Evolutionary conservation across 2,113 vertebrate species (phyloP).

Genomic region (Setophaga coronata): DNA sequence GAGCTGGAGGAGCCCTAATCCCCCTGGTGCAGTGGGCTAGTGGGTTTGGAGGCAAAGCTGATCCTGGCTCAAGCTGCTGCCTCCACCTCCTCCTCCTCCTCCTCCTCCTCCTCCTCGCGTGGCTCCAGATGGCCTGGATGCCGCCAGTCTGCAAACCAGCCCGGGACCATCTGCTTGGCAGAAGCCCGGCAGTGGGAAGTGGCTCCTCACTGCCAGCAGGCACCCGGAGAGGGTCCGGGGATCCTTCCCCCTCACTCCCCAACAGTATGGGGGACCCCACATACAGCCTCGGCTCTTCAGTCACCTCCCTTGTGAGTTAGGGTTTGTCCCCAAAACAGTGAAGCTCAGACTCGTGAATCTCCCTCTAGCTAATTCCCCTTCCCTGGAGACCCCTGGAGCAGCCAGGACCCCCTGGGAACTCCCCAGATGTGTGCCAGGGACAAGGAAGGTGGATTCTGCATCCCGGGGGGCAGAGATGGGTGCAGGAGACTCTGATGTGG

Average conservation of each 20-base stretch:
- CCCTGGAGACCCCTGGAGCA: accelerated
- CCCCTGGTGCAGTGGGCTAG: slow-evolving; percentile 16
- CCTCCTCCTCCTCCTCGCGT: not conserved
- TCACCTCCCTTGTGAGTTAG: accelerated
- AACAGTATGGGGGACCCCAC: not conserved
- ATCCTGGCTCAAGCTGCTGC: slow-evolving; percentile 33
- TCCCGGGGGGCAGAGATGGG: accelerated
- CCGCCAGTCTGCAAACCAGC: slow-evolving; percentile 36
- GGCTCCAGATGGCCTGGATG: slow-evolving; percentile 67
- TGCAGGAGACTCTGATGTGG: accelerated
- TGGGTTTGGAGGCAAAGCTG: slow-evolving; percentile 58
- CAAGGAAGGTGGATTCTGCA: not conserved
- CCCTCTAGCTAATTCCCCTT: not conserved
- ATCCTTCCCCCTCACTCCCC: not conserved
- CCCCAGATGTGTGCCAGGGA: not conserved
- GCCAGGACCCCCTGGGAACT: accelerated
- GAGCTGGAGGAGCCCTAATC: not conserved
- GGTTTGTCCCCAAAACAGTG: accelerated
- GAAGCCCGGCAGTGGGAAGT: not conserved
- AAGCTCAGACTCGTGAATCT: not conserved
- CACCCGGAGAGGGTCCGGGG: accelerated
- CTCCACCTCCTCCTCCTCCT: not conserved
- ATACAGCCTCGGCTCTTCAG: not conserved
- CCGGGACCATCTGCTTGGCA: slow-evolving; percentile 48
- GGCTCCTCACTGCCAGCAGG: not conserved